Percentiles rank a stretch among this genome's conserved stretches.
These are phyloP conservation scores for Cynocephalus volans DNA, from an alignment of 2,113 vertebrate species.

Conservation along the genomic window DNA sequence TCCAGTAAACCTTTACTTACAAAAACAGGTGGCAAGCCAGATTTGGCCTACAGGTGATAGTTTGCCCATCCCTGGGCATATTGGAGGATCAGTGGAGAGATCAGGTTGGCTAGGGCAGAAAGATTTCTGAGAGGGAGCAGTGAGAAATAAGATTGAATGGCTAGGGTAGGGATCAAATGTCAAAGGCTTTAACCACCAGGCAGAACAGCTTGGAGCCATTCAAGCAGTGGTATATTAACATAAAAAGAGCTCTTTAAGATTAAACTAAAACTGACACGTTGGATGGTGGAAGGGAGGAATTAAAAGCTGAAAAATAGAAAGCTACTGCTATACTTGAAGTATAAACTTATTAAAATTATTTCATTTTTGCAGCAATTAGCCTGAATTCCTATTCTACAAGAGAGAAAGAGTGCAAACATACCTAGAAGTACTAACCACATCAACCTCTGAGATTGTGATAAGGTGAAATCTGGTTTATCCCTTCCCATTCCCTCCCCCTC, in stretches of 20 bases:
- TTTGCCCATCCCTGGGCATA: background rate
- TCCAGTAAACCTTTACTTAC: background rate
- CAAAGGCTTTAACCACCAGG: background rate
- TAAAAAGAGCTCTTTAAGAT: background rate
- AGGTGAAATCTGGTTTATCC: background rate
- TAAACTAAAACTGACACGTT: background rate
- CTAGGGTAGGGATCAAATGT: background rate
- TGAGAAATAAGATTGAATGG: background rate
- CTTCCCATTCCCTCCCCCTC: background rate
- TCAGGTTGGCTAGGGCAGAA: background rate
- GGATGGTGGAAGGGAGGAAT: background rate
- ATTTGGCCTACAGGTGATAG: background rate
- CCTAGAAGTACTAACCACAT: background rate
- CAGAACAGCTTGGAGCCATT: background rate
- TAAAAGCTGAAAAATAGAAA: constrained; percentile 52
- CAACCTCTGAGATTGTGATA: background rate
- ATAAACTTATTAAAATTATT: constrained; percentile 21
- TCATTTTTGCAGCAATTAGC: background rate
- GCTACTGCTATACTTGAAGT: background rate
- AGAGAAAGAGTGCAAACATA: background rate
- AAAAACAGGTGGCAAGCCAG: background rate
- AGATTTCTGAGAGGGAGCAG: background rate
- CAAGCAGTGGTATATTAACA: background rate
- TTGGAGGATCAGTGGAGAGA: background rate
- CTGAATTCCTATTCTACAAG: background rate